Base-by-base conservation (phyloP, 2,797 vertebrate genomes). In the Alcedo quadribrachys region DNA sequence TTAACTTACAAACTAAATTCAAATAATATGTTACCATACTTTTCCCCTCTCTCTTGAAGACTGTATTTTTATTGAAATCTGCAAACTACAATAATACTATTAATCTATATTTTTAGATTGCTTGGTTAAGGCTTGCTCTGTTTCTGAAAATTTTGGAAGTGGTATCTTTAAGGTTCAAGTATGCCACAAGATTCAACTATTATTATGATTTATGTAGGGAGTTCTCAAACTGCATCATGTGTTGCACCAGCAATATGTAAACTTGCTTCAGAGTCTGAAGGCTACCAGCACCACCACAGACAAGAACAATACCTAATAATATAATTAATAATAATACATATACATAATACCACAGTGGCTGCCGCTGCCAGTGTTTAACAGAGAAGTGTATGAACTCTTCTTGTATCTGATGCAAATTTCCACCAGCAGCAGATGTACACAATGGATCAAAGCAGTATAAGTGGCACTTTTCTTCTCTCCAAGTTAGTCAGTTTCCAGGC, bases 121-220 rank as follows among this genome's bases (percentile, higher is more conserved):
- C 18, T 32, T 73, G 30, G 9, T 55, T 86, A 92, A 86, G 16
- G 63, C 1, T 15, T 4, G 2, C 18, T 62, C 20, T 58, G 11
- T 43, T 79, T 76, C 63, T 32, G 21, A 75, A 69, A 24, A 78
- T 30, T n/a, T 28, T 21, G 12, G 22, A 80, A 85, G 50, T 5
- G 5, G 3, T 30, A 45, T 10, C 8, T 70, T 87, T 58, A 12
- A 85, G 45, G 25, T 43, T 15, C 33, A 92, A 58, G 22, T 40
- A 74, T 0, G 1, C 2, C 20, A 30, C 1, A n/a, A 81, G 16
- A 65, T 33, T 3, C 24, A 77, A 32, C 35, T 57, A 16, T 33
- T 81, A 57, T 63, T 33, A 55, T 1, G 13, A 22, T 51, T 8
- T 43, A 15, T 68, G 79, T 5, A 1, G 0, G 22, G 18, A 71